Base-by-base conservation (phyloP, 2,113 vertebrate species). In the Trematocara macrostoma region DNA sequence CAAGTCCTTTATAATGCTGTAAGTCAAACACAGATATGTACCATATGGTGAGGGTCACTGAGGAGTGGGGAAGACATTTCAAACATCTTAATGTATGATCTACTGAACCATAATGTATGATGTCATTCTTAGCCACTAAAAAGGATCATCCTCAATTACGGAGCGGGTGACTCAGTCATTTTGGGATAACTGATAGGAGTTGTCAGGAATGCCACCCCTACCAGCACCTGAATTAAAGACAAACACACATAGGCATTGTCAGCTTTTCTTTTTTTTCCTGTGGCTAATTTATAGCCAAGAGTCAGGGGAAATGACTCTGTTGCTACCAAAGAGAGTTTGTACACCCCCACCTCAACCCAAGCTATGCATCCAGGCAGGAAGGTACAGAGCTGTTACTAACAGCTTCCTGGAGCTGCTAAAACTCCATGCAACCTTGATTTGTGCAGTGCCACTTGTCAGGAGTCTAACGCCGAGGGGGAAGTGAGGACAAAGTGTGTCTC, bases 401-500 rank as follows among this genome's bases (percentile, higher is more conserved):
- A 87, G 81, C 88, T 91, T 93, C 90, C 79, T 84, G 79, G 31
- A 85, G 79, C 85, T 57, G 80, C 67, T 89, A 26, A 85, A 64
- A 85, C 59, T 42, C 40, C 26, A 26, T 45, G 59, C 47, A 34
- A 18, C 81, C 16, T n/a, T 40, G 69, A 83, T 16, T 89, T 56
- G 79, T 18, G 26, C 29, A 11, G 18, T 31, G 47, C 9, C 45
- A 81, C 57, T 35, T 81, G 56, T 83, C 59, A 61, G 85, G 83
- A 83, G 84, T 82, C 71, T 40, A 59, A 59, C 31, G 29, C 71
- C 47, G 18, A 53, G 57, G 84, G 79, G 78, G 79, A 88, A 94
- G 95, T 95, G 96, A 89, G 87, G 91, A 86, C 85, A 91, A 86
- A 81, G n/a, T 2, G 49, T 71, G 67, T 87, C 88, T 96, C 89